Conservation (phyloP, 2,888 invertebrate genomes). For the Mayetiola destructor region DNA sequence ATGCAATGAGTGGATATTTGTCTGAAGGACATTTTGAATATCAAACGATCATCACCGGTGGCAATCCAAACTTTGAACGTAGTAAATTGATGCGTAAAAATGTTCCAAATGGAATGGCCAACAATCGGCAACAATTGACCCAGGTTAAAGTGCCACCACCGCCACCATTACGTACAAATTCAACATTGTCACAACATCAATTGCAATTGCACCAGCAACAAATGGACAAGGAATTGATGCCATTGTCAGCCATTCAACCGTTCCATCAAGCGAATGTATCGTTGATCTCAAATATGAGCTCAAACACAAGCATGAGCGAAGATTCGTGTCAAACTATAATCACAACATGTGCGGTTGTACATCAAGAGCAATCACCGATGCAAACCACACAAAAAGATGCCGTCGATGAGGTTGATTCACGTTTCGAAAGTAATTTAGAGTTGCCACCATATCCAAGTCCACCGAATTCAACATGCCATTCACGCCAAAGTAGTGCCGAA, state of each 20-base stretch:
- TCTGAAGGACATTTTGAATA: constrained; percentile 80
- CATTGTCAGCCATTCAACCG: constrained; percentile 23
- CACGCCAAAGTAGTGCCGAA: constrained; percentile 75
- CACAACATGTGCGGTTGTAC: constrained; percentile 66
- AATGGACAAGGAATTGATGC: constrained; percentile 30
- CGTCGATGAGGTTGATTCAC: constrained; percentile 47
- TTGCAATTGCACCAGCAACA: constrained; percentile 27
- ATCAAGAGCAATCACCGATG: constrained; percentile 59
- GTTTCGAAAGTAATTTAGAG: constrained; percentile 37
- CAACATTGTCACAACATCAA: constrained; percentile 47
- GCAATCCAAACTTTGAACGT: constrained; percentile 70
- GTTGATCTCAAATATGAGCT: constrained; percentile 34
- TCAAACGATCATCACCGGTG: constrained; percentile 45
- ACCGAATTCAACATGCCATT: constrained; percentile 60
- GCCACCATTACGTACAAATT: constrained; percentile 74
- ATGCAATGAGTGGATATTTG: constrained; percentile 50
- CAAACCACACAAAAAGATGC: constrained; percentile 26
- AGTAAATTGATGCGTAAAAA: constrained; percentile 81
- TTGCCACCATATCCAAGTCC: constrained; percentile 72
- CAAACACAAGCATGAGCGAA: constrained; percentile 34
- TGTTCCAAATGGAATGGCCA: constrained; percentile 48
- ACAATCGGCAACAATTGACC: constrained; percentile 68
- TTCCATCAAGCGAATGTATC: constrained; percentile 34
- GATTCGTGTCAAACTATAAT: constrained; percentile 53
- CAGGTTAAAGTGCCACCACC: constrained; percentile 76